These are phyloP conservation scores for Oscheius sp. DNA, from an alignment of 1,140 invertebrate species.

Conservation along the genomic window DNA sequence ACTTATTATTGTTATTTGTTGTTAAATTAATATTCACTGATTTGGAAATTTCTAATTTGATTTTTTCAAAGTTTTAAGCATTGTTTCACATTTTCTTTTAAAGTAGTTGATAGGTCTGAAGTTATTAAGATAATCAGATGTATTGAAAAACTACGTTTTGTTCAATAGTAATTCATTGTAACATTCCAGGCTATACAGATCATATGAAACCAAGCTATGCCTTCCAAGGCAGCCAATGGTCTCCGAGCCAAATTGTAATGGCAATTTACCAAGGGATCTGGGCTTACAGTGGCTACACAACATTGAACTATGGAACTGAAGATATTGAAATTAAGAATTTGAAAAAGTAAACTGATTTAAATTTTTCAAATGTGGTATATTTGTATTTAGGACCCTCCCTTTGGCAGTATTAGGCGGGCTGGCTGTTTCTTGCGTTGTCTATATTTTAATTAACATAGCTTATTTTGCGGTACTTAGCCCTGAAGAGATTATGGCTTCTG, in stretches of 20 bases:
- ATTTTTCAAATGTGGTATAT: neutral
- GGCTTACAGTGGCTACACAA: slow-evolving; percentile 1
- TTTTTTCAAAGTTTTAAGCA: no score
- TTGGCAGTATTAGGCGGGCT: neutral
- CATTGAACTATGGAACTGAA: neutral
- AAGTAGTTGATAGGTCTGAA: no score
- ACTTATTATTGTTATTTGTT: no score
- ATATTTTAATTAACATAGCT: neutral
- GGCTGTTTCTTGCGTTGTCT: neutral
- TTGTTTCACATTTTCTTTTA: no score
- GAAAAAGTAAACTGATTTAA: neutral
- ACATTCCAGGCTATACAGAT: neutral
- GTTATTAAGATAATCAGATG: no score
- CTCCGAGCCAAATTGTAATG: neutral
- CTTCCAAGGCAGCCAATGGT: neutral
- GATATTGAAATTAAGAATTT: slow-evolving; percentile 1
- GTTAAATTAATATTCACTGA: no score
- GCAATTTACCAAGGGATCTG: neutral
- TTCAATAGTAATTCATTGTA: no score
- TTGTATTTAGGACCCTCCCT: neutral
- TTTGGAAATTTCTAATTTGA: no score
- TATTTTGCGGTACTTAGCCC: neutral
- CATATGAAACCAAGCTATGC: neutral
- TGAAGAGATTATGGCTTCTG: neutral
- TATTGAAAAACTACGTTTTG: no score